A percentile compares a stretch with the other conserved stretches of the same genome.
Evolutionary conservation across 2,888 invertebrate genomes (phyloP).

Genomic region (Limenitis camilla): DNA sequence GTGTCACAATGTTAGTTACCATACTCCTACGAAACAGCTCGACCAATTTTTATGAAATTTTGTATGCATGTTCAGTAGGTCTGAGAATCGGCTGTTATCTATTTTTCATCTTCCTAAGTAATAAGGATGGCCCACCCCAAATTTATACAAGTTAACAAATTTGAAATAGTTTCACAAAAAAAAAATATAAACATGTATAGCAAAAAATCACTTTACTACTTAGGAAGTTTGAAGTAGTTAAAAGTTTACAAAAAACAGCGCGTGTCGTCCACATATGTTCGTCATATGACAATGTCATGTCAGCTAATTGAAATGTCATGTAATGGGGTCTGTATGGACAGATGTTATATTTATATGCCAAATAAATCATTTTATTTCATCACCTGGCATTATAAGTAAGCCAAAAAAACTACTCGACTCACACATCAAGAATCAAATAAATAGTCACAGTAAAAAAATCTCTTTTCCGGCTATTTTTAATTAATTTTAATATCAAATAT

Average conservation of each 20-base stretch:
- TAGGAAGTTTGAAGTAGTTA: conserved; percentile 11
- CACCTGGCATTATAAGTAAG: conserved; percentile 5
- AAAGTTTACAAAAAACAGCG: conserved; percentile 18
- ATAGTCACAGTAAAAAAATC: neutral
- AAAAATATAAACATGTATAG: neutral
- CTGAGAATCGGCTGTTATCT: too few relatives aligned
- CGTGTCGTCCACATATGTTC: conserved; percentile 40
- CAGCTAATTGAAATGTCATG: conserved; percentile 51
- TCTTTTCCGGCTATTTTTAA: too few relatives aligned
- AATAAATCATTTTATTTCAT: conserved; percentile 8
- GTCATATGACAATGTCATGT: conserved; percentile 32
- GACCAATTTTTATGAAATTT: too few relatives aligned
- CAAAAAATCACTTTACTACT: neutral
- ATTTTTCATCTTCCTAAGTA: too few relatives aligned
- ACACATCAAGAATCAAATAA: neutral
- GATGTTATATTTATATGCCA: conserved; percentile 18
- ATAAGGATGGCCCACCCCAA: too few relatives aligned
- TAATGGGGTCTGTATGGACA: conserved; percentile 22
- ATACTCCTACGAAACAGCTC: too few relatives aligned
- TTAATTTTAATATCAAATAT: too few relatives aligned
- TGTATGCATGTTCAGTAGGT: too few relatives aligned
- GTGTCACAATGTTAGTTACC: too few relatives aligned
- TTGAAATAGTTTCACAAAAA: neutral
- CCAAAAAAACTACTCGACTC: neutral
- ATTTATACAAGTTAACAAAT: too few relatives aligned